Conservation (phyloP, 1,140 invertebrate species). For the Habropoda laboriosa region DNA sequence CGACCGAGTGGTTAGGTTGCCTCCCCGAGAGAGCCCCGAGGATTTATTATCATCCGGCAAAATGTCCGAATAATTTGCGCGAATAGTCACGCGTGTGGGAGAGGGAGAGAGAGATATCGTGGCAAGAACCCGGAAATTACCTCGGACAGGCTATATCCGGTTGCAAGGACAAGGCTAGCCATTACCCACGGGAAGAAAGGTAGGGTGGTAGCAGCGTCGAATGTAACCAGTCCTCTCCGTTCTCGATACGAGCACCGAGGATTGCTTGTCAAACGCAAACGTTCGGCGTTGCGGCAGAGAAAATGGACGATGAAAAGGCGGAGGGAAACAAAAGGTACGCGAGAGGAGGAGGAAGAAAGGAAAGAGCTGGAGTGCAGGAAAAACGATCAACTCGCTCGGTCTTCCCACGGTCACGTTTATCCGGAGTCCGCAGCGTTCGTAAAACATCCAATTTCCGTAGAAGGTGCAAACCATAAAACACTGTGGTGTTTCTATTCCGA, state of each 20-base stretch:
- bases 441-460: conserved; percentile 64
- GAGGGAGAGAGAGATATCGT: neutral
- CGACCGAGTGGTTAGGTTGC: too few relatives aligned
- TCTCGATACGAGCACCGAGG: neutral
- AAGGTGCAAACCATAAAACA: conserved; percentile 59
- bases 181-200: neutral
- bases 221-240: neutral
- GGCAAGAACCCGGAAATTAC: conserved; percentile 11
- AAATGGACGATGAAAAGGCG: conserved; percentile 16
- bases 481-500: conserved; percentile 51
- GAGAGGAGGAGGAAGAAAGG: neutral
- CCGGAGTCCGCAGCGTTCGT: conserved; percentile 33
- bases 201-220: too few relatives aligned
- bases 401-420: conserved; percentile 48
- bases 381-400: conserved; percentile 5
- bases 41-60: too few relatives aligned
- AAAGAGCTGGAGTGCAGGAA: neutral
- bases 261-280: conserved; percentile 54
- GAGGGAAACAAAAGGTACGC: neutral
- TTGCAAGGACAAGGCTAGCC: neutral
- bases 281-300: conserved; percentile 35
- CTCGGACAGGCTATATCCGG: neutral
- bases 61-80: neutral
- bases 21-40: too few relatives aligned
- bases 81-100: neutral